Percentiles rank a stretch among this genome's conserved stretches.
phyloP scores from a whole-genome alignment of 1,140 invertebrate genomes.

The Drosophila lacteicornis region DNA sequence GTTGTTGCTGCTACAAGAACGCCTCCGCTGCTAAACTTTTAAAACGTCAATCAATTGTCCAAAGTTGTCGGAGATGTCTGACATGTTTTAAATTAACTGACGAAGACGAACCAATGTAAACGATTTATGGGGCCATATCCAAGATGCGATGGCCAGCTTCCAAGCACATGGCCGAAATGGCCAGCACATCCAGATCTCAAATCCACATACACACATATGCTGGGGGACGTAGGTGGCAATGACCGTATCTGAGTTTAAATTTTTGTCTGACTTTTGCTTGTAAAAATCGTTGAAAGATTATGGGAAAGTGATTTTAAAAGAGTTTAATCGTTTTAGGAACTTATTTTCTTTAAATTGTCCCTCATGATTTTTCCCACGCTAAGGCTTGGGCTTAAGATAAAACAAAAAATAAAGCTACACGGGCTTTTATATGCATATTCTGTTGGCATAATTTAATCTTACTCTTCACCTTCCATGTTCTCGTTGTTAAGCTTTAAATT shows the following conservation, averaged over 20 bases:
- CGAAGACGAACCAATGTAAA: slow-evolving; percentile 79
- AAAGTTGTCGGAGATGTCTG: slow-evolving; percentile 83
- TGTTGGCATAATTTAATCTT: too few species aligned
- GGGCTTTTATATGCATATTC: background rate
- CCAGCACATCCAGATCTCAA: background rate
- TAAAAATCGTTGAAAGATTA: background rate
- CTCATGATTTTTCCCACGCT: background rate
- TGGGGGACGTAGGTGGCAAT: slow-evolving; percentile 23
- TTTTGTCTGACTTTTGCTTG: slow-evolving; percentile 36
- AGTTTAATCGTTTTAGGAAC: background rate
- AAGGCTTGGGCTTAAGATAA: background rate
- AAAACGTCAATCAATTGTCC: slow-evolving; percentile 83
- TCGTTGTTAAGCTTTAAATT: too few species aligned
- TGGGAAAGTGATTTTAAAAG: background rate
- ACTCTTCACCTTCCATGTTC: background rate
- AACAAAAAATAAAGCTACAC: background rate
- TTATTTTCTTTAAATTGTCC: background rate
- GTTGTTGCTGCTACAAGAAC: slow-evolving; percentile 60
- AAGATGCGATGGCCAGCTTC: slow-evolving; percentile 60
- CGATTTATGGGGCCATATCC: slow-evolving; percentile 76
- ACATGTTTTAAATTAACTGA: slow-evolving; percentile 84
- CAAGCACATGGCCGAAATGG: slow-evolving; percentile 34
- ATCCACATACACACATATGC: slow-evolving; percentile 2
- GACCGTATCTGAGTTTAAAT: slow-evolving; percentile 45
- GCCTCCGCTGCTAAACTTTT: slow-evolving; percentile 73